A percentile compares a stretch with the other conserved stretches of the same genome.
Conservation (phyloP, 2,113 vertebrate genomes). For the Takifugu flavidus region DNA sequence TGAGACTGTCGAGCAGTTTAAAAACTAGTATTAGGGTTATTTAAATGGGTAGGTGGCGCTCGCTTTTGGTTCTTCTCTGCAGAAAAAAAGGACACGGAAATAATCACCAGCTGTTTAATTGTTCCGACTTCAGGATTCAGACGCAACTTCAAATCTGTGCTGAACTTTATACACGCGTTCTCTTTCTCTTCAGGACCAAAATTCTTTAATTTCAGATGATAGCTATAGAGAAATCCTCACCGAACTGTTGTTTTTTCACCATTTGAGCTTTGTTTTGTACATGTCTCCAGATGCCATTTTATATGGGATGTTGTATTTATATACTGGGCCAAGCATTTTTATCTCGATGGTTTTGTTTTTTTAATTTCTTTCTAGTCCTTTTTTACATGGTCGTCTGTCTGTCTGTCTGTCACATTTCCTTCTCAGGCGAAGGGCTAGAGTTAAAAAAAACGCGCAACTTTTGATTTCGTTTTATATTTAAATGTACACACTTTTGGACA, state of each 20-base stretch:
- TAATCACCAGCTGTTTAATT: constrained; percentile 91
- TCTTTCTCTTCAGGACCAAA: constrained; percentile 96
- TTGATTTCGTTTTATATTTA: constrained; percentile 99
- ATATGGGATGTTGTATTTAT: constrained; percentile 96
- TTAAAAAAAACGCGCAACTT: constrained; percentile 84
- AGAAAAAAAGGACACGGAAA: constrained; percentile 60
- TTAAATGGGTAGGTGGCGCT: constrained; percentile 96
- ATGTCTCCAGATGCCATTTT: constrained; percentile 98
- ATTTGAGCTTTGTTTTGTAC: constrained; percentile 86
- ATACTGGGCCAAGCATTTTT: constrained; percentile 97
- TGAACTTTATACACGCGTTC: constrained; percentile 85
- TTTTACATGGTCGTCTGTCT: constrained; percentile 76
- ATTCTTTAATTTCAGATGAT: constrained; percentile 83
- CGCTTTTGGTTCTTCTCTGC: constrained; percentile 96
- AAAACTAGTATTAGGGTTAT: constrained; percentile 93
- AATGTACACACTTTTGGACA: constrained; percentile 99
- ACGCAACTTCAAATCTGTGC: constrained; percentile 98
- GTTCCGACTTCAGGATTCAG: constrained; percentile 96
- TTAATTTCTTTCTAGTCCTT: constrained; percentile 69
- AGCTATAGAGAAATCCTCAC: constrained; percentile 85
- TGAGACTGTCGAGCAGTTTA: constrained; percentile 94
- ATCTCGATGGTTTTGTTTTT: constrained; percentile 73
- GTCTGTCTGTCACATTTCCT: constrained; percentile 82
- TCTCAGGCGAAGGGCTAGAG: constrained; percentile 99
- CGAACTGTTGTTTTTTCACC: constrained; percentile 81